These are phyloP conservation scores for Cantharis nigra DNA, from an alignment of 2,888 invertebrate species.

Conservation along the genomic window DNA sequence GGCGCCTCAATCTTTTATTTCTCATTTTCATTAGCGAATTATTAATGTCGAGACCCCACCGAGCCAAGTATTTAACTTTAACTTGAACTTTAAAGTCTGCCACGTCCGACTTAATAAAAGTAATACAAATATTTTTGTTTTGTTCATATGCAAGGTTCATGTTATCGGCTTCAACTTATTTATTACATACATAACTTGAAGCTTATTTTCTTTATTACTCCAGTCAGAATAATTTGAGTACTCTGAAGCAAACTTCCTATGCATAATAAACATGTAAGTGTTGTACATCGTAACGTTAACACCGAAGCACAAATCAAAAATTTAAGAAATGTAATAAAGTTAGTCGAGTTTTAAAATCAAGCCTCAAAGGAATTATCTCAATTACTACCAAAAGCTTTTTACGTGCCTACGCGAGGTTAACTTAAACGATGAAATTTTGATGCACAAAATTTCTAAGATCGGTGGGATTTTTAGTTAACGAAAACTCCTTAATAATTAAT, in stretches of 20 bases:
- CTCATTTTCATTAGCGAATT: too few relatives aligned
- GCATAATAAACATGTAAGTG: background rate
- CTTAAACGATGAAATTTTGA: conserved; percentile 5
- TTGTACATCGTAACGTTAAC: background rate
- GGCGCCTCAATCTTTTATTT: too few relatives aligned
- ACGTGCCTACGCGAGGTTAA: conserved; percentile 4
- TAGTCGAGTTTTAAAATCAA: conserved; percentile 8
- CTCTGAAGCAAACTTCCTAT: background rate
- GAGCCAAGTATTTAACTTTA: too few relatives aligned
- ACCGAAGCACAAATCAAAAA: background rate
- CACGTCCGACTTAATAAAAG: background rate
- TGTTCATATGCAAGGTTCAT: background rate
- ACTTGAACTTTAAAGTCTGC: too few relatives aligned
- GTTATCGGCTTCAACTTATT: background rate
- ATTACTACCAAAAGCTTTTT: conserved; percentile 11
- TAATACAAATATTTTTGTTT: background rate
- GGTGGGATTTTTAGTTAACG: background rate
- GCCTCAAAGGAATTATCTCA: conserved; percentile 4
- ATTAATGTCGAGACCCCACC: too few relatives aligned
- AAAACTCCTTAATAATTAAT: background rate
- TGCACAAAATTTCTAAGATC: background rate
- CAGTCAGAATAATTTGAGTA: background rate
- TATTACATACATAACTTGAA: background rate
- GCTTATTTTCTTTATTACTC: background rate
- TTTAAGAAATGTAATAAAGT: conserved; percentile 5